phyloP scores from a whole-genome alignment of 2,113 vertebrate genomes.

The Proterorhinus semilunaris region DNA sequence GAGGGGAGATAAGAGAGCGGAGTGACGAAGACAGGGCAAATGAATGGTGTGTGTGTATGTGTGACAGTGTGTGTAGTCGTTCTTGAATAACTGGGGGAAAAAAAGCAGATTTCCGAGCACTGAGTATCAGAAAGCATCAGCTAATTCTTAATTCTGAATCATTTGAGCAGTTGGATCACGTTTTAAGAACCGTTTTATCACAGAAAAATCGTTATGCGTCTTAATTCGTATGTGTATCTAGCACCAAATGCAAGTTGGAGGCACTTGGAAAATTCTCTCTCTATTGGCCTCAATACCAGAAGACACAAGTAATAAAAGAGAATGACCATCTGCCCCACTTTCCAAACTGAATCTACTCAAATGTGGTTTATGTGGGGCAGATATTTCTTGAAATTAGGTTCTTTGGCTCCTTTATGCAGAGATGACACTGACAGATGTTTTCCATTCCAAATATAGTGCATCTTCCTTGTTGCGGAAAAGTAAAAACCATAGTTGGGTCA shows the following conservation, averaged over 20 bases:
- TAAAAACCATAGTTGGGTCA: slow-evolving; percentile 11
- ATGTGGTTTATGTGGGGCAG: not conserved
- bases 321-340: not conserved
- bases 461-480: not conserved
- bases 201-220: no score
- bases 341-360: not conserved
- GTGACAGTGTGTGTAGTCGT: not conserved
- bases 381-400: slow-evolving; percentile 2
- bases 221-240: no score
- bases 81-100: not conserved
- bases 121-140: not conserved
- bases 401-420: not conserved
- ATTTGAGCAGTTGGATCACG: no score
- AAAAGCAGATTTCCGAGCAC: not conserved
- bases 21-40: slow-evolving; percentile 21
- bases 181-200: no score
- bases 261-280: no score
- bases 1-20: slow-evolving; percentile 48
- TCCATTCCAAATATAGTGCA: not conserved
- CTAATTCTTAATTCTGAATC: not conserved
- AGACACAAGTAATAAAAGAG: not conserved
- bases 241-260: no score
- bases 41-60: not conserved
- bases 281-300: not conserved
- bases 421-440: not conserved